Evolutionary conservation across 2,113 vertebrate genomes (phyloP).

Genomic region (Plestiodon gilberti): DNA sequence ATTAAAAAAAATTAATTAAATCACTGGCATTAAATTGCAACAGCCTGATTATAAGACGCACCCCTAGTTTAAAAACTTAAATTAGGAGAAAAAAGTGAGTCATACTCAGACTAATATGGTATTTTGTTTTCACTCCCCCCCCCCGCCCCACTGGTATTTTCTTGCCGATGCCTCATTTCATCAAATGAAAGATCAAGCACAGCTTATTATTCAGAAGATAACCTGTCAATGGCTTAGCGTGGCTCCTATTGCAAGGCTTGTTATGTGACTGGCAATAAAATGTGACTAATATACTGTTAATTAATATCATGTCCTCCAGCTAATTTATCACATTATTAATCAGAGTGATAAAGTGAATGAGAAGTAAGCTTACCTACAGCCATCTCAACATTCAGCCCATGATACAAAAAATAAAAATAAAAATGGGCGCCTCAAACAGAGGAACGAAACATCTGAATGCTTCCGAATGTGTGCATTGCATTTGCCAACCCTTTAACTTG

Average conservation of each 20-base stretch:
- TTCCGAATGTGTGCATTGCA: conserved; percentile 59
- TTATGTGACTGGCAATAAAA: conserved; percentile 65
- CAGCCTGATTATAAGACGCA: too few relatives aligned
- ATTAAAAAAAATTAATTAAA: too few relatives aligned
- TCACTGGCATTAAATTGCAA: too few relatives aligned
- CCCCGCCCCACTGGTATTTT: conserved; percentile 7
- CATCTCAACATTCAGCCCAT: conserved; percentile 31
- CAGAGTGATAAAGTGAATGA: conserved; percentile 56
- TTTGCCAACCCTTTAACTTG: conserved; percentile 64
- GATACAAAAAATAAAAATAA: neutral
- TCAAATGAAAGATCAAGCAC: conserved; percentile 65
- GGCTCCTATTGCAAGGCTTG: conserved; percentile 62
- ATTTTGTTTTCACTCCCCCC: neutral
- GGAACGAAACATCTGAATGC: conserved; percentile 40
- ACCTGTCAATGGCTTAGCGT: conserved; percentile 56
- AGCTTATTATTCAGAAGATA: conserved; percentile 64
- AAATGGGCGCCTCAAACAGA: conserved; percentile 32
- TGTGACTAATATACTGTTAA: conserved; percentile 58
- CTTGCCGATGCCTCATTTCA: conserved; percentile 57
- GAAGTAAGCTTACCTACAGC: conserved; percentile 48
- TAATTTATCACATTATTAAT: conserved; percentile 65
- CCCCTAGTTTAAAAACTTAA: too few relatives aligned
- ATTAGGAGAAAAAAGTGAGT: too few relatives aligned
- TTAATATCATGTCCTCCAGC: conserved; percentile 65
- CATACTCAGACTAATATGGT: too few relatives aligned